These are phyloP conservation scores for Argyrosomus regius DNA, from an alignment of 2,797 vertebrate genomes.

Conservation along the genomic window DNA sequence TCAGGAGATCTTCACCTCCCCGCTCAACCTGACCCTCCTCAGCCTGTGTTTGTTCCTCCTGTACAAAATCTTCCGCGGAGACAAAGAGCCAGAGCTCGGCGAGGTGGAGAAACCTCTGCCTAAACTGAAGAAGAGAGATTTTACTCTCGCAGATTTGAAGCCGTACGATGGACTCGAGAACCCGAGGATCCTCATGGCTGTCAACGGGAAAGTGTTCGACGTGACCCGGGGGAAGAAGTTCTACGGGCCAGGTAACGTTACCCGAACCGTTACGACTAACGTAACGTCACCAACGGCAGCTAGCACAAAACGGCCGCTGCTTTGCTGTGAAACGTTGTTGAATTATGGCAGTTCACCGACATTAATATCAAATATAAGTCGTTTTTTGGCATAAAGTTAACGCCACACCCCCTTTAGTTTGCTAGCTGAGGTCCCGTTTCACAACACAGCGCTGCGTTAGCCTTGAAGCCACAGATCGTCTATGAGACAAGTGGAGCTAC, in stretches of 20 bases:
- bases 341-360: fast-evolving
- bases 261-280: background rate
- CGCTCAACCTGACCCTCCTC: constrained; percentile 92
- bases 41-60: constrained; percentile 93
- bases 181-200: constrained; percentile 93
- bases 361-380: no score
- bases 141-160: constrained; percentile 89
- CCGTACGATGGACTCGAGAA: constrained; percentile 88
- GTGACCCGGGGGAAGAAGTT: constrained; percentile 94
- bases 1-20: constrained; percentile 93
- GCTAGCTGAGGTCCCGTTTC: constrained; percentile 42
- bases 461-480: constrained; percentile 68
- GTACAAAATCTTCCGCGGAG: constrained; percentile 94
- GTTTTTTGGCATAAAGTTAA: background rate
- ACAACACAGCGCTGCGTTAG: constrained; percentile 50
- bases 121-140: constrained; percentile 91
- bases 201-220: constrained; percentile 97
- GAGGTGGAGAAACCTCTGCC: constrained; percentile 86
- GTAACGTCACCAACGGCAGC: background rate
- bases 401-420: constrained; percentile 53
- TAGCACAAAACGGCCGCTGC: background rate
- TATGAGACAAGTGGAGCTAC: constrained; percentile 11
- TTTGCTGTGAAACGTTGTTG: no score
- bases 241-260: constrained; percentile 91
- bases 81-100: constrained; percentile 80